Evolutionary conservation across 2,113 vertebrate genomes (phyloP).

Genomic region (Budorcas taxicolor): DNA sequence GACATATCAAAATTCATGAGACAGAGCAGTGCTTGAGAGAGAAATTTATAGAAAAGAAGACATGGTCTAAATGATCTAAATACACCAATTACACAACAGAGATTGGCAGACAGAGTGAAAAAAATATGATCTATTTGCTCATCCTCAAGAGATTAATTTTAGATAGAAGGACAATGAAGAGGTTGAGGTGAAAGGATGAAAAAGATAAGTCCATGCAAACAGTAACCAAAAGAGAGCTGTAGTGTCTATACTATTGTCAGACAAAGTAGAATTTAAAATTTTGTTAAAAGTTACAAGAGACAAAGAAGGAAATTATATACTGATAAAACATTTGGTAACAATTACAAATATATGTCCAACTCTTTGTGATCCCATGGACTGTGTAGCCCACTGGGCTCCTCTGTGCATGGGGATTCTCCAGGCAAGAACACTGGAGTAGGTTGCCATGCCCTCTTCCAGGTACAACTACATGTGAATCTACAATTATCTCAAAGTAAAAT

Average conservation of each 20-base stretch:
- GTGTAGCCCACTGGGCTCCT: background rate
- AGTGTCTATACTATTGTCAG: background rate
- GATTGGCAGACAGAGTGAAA: background rate
- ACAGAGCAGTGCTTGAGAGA: background rate
- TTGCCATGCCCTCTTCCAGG: background rate
- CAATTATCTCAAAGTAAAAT: background rate
- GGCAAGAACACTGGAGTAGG: background rate
- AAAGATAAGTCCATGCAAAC: background rate
- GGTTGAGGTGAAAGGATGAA: background rate
- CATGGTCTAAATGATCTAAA: background rate
- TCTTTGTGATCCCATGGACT: background rate
- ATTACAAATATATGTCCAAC: background rate
- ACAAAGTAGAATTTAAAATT: background rate
- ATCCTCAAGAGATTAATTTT: background rate
- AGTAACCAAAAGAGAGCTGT: background rate
- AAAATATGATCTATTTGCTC: background rate
- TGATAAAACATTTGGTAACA: background rate
- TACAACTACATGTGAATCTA: background rate
- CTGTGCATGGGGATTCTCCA: background rate
- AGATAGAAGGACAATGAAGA: background rate
- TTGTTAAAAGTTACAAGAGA: background rate
- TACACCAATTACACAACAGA: background rate
- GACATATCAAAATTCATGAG: background rate
- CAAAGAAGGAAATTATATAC: background rate
- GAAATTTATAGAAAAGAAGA: background rate